Evolutionary conservation across 2,113 vertebrate species (phyloP), one percentile per base, ranked within the genome.

Genomic region (Climacteris rufus): DNA sequence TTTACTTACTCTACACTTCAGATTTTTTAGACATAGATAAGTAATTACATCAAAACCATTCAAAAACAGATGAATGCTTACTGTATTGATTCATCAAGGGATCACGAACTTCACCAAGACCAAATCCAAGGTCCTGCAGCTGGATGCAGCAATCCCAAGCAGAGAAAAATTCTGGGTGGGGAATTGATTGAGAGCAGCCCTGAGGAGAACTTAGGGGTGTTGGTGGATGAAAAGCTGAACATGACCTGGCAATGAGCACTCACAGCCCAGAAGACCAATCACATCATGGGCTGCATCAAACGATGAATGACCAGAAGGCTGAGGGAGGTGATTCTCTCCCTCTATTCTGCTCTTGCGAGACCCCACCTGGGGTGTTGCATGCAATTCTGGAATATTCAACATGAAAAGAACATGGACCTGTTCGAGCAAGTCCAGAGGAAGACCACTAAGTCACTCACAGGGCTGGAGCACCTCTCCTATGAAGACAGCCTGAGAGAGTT

Each of bases 361-460:
- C 60, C 24, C 13, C 9, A 14, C 24, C 30, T 40, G 15, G 28
- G 45, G 19, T 30, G 3, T 4, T 40, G n/a, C 20, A 21, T 49
- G 8, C 4, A 2, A 7, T 47, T 63, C 20, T 1, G 4, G 7
- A 22, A n/a, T 3, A 47, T 16, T 15, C 6, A 54, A 2, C 2
- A 6, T 16, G 37, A 53, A 25, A 42, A 57, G 15, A 24, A 24
- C 4, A 19, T 7, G 19, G 28, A 45, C 15, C 7, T 24, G 19
- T 54, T 61, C 9, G n/a, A 70, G 15, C 8, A 24, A 70, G 40
- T 21, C 5, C 4, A 40, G 30, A 39, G 7, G 8, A 79, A 30
- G 19, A 47, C 13, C 28, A 54, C 13, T 17, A 5, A 53, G 20
- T 5, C 70, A 23, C 53, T 45, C 64, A 69, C 39, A 78, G 64